Evolutionary conservation across 2,888 invertebrate species (phyloP).

Genomic region (Lycaena phlaeas): DNA sequence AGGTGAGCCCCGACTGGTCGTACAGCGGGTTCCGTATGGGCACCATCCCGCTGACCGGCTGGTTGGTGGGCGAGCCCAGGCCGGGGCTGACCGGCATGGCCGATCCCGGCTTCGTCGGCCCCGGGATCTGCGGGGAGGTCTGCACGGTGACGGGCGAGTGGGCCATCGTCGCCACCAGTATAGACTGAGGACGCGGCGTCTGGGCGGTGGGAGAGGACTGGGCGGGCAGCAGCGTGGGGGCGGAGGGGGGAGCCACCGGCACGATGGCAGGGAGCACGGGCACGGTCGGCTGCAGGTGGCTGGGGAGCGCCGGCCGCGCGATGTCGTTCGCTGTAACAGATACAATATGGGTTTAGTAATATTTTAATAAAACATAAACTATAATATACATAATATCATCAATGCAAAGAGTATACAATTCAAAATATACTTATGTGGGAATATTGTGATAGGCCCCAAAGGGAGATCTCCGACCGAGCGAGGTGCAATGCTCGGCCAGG

Average conservation of each 20-base stretch:
- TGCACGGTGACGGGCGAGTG: slow-evolving; percentile 36
- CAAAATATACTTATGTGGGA: too few relatives aligned
- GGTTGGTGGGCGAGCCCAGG: slow-evolving; percentile 11
- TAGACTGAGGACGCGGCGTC: slow-evolving; percentile 16
- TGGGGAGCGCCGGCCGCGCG: slow-evolving; percentile 32
- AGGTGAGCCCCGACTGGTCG: slow-evolving; percentile 51
- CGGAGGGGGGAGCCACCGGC: slow-evolving; percentile 34
- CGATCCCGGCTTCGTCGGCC: too few relatives aligned
- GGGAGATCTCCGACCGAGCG: too few relatives aligned
- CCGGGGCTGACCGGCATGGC: not conserved
- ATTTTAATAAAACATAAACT: too few relatives aligned
- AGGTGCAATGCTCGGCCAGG: too few relatives aligned
- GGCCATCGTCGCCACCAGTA: slow-evolving; percentile 20
- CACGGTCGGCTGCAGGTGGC: slow-evolving; percentile 39
- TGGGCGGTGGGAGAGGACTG: slow-evolving; percentile 11
- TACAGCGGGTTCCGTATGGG: slow-evolving; percentile 56
- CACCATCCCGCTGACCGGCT: slow-evolving; percentile 45
- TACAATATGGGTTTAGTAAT: too few relatives aligned
- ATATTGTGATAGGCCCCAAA: too few relatives aligned
- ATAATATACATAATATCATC: too few relatives aligned
- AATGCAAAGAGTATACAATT: too few relatives aligned
- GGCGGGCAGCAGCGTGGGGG: slow-evolving; percentile 28
- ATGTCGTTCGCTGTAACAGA: slow-evolving; percentile 47
- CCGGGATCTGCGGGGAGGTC: too few relatives aligned
- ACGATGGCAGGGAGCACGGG: slow-evolving; percentile 43